These are phyloP conservation scores for Oxyruncus cristatus DNA, from an alignment of 2,113 vertebrate species.

Conservation along the genomic window DNA sequence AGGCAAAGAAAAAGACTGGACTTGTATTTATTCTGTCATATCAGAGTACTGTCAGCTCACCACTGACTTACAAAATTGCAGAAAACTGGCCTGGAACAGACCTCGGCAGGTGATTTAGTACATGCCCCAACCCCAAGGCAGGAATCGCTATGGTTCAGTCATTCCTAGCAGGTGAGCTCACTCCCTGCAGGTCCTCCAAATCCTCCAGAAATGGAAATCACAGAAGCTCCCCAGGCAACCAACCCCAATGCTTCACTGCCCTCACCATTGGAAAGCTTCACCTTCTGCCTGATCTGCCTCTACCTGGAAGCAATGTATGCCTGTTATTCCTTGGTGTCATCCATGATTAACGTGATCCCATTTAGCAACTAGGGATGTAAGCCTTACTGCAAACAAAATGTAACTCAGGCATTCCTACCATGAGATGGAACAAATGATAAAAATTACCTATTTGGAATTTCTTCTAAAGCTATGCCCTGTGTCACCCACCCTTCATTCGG, in stretches of 20 bases:
- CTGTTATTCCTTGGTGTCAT: conserved; percentile 24
- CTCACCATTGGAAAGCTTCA: not conserved
- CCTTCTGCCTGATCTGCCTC: not conserved
- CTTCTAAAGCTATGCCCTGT: not conserved
- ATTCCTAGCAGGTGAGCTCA: conserved; percentile 3
- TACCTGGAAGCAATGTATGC: conserved; percentile 9
- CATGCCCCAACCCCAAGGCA: not conserved
- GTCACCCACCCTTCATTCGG: rapidly evolving
- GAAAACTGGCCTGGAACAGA: not conserved
- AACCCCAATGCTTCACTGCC: not conserved
- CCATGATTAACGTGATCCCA: not conserved
- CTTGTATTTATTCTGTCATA: not conserved
- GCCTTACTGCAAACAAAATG: not conserved
- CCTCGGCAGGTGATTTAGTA: not conserved
- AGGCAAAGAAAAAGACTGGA: not conserved
- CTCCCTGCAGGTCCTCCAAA: not conserved
- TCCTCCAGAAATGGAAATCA: not conserved
- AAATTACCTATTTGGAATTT: not conserved
- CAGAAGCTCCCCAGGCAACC: not conserved
- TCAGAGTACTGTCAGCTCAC: not conserved
- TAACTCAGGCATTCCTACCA: not conserved
- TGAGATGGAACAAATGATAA: not conserved
- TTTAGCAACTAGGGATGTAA: not conserved
- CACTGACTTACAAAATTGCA: not conserved
- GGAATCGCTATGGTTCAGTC: not conserved